Conservation (phyloP, 2,113 vertebrate species). For the Noctilio leporinus region DNA sequence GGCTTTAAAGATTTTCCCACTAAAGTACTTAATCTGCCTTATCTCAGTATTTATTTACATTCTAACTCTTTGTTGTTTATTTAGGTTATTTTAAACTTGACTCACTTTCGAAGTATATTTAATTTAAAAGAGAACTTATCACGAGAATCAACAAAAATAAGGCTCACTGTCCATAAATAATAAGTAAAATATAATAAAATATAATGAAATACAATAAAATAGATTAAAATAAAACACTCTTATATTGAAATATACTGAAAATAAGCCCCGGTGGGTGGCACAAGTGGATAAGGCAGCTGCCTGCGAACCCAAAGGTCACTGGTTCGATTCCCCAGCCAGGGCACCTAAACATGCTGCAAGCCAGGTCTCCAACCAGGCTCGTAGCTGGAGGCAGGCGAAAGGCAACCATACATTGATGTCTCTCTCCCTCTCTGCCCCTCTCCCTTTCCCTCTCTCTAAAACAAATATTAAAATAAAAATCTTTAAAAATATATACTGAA, state of each 20-base stretch:
- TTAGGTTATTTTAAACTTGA: background rate
- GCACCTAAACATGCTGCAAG: too few species aligned
- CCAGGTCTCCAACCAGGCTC: too few species aligned
- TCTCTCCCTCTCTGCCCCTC: too few species aligned
- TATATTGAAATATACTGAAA: background rate
- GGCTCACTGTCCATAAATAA: background rate
- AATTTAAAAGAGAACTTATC: background rate
- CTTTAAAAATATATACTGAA: background rate
- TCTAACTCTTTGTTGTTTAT: background rate
- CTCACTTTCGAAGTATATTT: background rate
- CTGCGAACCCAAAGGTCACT: too few species aligned
- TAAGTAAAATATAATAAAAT: background rate
- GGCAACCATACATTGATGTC: too few species aligned
- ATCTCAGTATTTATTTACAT: background rate
- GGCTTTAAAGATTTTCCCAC: background rate
- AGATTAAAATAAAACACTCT: background rate
- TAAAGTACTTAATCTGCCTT: background rate
- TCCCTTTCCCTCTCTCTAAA: too few species aligned
- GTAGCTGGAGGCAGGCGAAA: too few species aligned
- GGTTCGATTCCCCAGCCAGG: too few species aligned
- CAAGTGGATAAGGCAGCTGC: too few species aligned
- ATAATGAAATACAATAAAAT: background rate
- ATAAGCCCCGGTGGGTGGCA: too few species aligned
- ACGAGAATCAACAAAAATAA: background rate
- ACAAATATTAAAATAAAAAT: background rate